A percentile compares a stretch with the other conserved stretches of the same genome.
Evolutionary conservation across 2,888 invertebrate species (phyloP).

Genomic region (Mantis religiosa): DNA sequence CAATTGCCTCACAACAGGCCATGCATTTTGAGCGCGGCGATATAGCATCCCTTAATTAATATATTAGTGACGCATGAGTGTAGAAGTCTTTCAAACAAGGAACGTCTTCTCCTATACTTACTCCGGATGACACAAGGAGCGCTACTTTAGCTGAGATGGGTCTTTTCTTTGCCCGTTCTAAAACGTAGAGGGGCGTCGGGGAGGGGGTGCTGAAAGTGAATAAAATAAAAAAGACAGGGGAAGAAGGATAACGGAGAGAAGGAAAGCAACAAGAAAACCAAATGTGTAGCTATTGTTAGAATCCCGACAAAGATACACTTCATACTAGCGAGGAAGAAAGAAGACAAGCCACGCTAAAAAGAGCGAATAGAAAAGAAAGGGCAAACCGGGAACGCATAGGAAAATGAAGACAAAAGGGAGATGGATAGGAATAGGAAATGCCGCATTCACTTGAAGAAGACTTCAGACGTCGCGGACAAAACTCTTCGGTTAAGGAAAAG

Average conservation of each 20-base stretch:
- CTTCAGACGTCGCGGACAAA: constrained; percentile 14
- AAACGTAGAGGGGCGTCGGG: background rate
- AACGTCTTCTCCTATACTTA: background rate
- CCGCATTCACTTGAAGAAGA: constrained; percentile 13
- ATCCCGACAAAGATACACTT: constrained; percentile 12
- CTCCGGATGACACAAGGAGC: background rate
- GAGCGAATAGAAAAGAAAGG: background rate
- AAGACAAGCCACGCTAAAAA: background rate
- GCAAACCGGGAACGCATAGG: constrained; percentile 5
- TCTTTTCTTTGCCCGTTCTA: constrained; percentile 10
- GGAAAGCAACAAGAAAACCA: constrained; percentile 14
- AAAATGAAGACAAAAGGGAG: constrained; percentile 15
- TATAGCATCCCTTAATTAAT: background rate
- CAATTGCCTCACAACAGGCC: background rate
- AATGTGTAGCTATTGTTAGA: constrained; percentile 9
- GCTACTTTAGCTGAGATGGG: constrained; percentile 6
- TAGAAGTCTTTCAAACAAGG: background rate
- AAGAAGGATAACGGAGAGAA: background rate
- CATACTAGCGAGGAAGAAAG: background rate
- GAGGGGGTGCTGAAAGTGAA: background rate
- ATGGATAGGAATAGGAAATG: constrained; percentile 16
- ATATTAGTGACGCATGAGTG: background rate
- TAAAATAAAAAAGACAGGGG: constrained; percentile 8
- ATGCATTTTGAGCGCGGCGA: background rate
- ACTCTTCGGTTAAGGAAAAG: background rate